Percentiles rank a stretch among this genome's conserved stretches.
Conservation (phyloP, 2,888 invertebrate species). For the Drosophila nigricruria region DNA sequence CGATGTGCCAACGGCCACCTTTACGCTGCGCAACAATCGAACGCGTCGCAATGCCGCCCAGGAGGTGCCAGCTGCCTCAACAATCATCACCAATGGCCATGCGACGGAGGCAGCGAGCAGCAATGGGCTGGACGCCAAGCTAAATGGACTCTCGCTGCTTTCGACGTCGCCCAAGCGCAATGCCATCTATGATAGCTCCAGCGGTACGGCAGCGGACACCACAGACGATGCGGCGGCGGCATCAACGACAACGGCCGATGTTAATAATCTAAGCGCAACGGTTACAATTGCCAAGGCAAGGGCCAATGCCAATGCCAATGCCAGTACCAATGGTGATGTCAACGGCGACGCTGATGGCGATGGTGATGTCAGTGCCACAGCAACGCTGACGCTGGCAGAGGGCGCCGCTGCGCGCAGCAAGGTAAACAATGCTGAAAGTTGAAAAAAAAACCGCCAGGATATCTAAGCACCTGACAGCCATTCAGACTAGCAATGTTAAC, state of each 20-base stretch:
- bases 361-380: slow-evolving; percentile 60
- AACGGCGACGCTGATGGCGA: slow-evolving; percentile 24
- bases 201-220: slow-evolving; percentile 53
- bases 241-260: not conserved
- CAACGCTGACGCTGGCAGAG: slow-evolving; percentile 61
- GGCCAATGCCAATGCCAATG: slow-evolving; percentile 9
- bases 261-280: slow-evolving; percentile 10
- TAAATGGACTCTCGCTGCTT: slow-evolving; percentile 66
- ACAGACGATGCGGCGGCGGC: slow-evolving; percentile 54
- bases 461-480: slow-evolving; percentile 12
- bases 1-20: slow-evolving; percentile 81
- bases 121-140: slow-evolving; percentile 69
- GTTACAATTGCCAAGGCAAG: slow-evolving; percentile 11
- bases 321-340: slow-evolving; percentile 19
- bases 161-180: slow-evolving; percentile 70
- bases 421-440: slow-evolving; percentile 59
- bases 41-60: slow-evolving; percentile 44
- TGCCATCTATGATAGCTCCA: slow-evolving; percentile 66
- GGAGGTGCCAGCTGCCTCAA: slow-evolving; percentile 12
- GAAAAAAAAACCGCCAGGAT: slow-evolving; percentile 9
- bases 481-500: slow-evolving; percentile 8
- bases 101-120: slow-evolving; percentile 19
- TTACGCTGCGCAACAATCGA: slow-evolving; percentile 78
- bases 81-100: slow-evolving; percentile 47
- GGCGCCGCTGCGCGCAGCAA: slow-evolving; percentile 59